Evolutionary conservation across 1,140 invertebrate species (phyloP).

Genomic region (Diorhabda carinulata): DNA sequence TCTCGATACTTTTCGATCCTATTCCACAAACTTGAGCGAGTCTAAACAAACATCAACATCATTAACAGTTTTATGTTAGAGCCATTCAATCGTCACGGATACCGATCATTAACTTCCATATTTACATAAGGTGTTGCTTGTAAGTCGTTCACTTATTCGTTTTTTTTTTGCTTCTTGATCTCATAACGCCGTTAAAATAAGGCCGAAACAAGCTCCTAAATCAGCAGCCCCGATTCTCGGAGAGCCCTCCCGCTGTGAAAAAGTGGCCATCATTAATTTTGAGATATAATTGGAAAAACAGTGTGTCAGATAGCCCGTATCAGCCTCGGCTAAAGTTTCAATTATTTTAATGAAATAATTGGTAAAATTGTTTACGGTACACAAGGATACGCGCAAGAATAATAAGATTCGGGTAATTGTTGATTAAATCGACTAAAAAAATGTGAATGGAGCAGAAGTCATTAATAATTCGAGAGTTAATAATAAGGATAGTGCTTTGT

Average conservation of each 20-base stretch:
- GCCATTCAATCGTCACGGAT: background rate
- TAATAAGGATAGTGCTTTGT: background rate
- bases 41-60: too few relatives aligned
- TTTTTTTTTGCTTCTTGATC: constrained; percentile 1
- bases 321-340: constrained; percentile 5
- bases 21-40: too few relatives aligned
- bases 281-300: constrained; percentile 9
- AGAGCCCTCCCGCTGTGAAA: constrained; percentile 4
- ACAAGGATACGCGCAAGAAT: background rate
- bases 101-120: background rate
- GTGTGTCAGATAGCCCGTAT: constrained; percentile 11
- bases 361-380: constrained; percentile 6
- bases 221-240: background rate
- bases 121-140: constrained; percentile 1
- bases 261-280: constrained; percentile 10
- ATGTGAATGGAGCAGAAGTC: background rate
- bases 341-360: constrained; percentile 10
- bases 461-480: background rate
- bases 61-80: too few relatives aligned
- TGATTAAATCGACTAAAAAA: background rate
- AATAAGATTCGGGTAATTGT: constrained; percentile 2
- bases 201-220: background rate
- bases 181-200: constrained; percentile 5
- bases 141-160: background rate
- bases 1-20: too few relatives aligned